Base-by-base conservation (phyloP, 2,113 vertebrate genomes). In the Notothenia rossii region DNA sequence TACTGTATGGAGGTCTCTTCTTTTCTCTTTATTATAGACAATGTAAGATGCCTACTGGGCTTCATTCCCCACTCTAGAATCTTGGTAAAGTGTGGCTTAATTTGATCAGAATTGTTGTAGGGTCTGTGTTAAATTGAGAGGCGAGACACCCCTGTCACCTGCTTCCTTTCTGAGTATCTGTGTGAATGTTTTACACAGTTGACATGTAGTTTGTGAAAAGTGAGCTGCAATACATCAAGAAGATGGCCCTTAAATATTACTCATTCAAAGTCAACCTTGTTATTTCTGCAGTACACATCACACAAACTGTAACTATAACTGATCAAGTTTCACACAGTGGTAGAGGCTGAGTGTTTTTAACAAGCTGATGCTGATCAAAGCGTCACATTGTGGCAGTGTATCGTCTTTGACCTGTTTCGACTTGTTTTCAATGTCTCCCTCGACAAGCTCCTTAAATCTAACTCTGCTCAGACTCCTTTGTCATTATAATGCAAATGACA, bases 401-500 rank as follows among this genome's bases (percentile, higher is more conserved):
- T 13, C 40, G 50, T 1, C 56, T 58, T 25, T 61, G 58, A 67
- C 64, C 22, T 56, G 36, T 63, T 54, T 50, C 4, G 22, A 13
- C 43, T n/a, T 46, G 59, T 13, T 13, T 55, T 51, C 29, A 22
- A 1, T 12, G 25, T 43, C n/a, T 14, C 75, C 51, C 49, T 51
- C 15, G 0, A 36, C 51, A 58, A 56, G 58, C 55, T 59, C 46
- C 18, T 75, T 77, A 67, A 72, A 71, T 63, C 54, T 51, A 36
- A 58, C 7, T 72, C 72, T 60, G 56, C 60, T 0, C 68, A 89
- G 85, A 85, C 74, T 40, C 14, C 55, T 66, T 64, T 79, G 68
- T 85, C 79, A 90, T 90, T 87, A 88, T 87, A 84, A 92, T 91
- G 88, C 54, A 89, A 90, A 90, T 89, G 18, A 51, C 2, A 43